phyloP scores from a whole-genome alignment of 2,888 invertebrate genomes.

The Megastigmus dorsalis region DNA sequence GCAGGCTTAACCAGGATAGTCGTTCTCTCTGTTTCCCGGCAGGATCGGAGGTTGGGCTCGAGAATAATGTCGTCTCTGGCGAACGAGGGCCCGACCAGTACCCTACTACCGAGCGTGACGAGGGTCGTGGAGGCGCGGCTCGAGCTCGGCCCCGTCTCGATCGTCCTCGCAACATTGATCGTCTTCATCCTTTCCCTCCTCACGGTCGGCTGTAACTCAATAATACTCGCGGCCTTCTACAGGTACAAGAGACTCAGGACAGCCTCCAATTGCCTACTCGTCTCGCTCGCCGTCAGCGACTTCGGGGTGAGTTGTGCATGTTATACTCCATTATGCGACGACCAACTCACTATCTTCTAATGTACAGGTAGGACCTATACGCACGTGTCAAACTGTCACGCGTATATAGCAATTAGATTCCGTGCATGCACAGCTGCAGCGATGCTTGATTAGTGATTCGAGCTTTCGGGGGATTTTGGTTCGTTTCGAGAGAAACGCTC shows the following conservation, averaged over 20 bases:
- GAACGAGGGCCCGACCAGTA: slow-evolving; percentile 60
- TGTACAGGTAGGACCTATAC: too few relatives aligned
- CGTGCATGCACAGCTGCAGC: too few relatives aligned
- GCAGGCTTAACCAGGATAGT: too few relatives aligned
- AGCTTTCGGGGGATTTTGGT: too few relatives aligned
- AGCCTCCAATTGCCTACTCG: slow-evolving; percentile 79
- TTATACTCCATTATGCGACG: too few relatives aligned
- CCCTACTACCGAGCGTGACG: slow-evolving; percentile 66
- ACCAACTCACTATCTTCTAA: too few relatives aligned
- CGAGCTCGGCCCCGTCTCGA: slow-evolving; percentile 71
- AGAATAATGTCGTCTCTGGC: slow-evolving; percentile 67
- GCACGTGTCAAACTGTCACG: too few relatives aligned
- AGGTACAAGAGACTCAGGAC: slow-evolving; percentile 79
- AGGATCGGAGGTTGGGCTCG: slow-evolving; percentile 44
- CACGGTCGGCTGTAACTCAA: slow-evolving; percentile 78
- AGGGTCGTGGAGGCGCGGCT: slow-evolving; percentile 54
- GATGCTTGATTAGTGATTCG: too few relatives aligned
- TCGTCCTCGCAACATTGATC: slow-evolving; percentile 75
- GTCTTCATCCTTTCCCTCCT: slow-evolving; percentile 77
- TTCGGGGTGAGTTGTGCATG: slow-evolving; percentile 74
- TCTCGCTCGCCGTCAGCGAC: slow-evolving; percentile 79
- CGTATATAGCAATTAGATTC: too few relatives aligned
- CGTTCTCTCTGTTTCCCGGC: too few relatives aligned
- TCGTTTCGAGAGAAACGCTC: too few relatives aligned
- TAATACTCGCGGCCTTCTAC: slow-evolving; percentile 78